Base-by-base conservation (phyloP, 2,888 invertebrate species). In the Cerceris ruficornis region DNA sequence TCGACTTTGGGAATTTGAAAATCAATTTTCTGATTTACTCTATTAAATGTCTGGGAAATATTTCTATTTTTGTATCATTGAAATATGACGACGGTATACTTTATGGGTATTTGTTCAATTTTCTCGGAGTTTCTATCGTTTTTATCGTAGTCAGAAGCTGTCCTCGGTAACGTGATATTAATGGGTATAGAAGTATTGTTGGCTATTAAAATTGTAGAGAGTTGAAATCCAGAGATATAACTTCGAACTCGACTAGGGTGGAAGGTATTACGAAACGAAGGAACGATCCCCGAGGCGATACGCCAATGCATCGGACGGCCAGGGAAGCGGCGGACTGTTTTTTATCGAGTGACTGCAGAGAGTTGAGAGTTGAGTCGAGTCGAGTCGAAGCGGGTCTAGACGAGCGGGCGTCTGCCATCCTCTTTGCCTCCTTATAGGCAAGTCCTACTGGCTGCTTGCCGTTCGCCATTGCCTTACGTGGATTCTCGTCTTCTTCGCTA, bases 331-430 rank as follows among this genome's bases (percentile, higher is more conserved):
- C 83, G 84, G 85, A 84, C 86, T 86, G 85, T 88, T 89, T 89
- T 89, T 89, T 88, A 88, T 89, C 89, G 88, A 89, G 86, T 88
- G 89, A 88, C 88, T 85, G 86, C 83, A 83, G 86, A 85, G 83
- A 88, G 88, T 86, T 83, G 88, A 86, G 87, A 88, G 86, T 86
- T 80, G 86, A 85, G 85, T 86, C 79, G 83, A 81, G 74, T 67
- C 69, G 77, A 81, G 83, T 83, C 86, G 86, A 79, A 88, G 82
- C 82, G 86, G 82, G 84, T 88, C 85, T 88, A 87, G 88, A 88
- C 88, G 88, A 87, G 80, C 83, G 80, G 86, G 86, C 87, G 87
- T 87, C 81, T 85, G 82, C 81, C 77, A 77, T 80, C 80, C 73
- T 78, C 81, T 85, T 83, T 77, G 82, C 77, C 83, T 84, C 77